Percentiles rank a stretch among this genome's conserved stretches.
phyloP scores from a whole-genome alignment of 2,888 invertebrate species.

The Nysson spinosus region DNA sequence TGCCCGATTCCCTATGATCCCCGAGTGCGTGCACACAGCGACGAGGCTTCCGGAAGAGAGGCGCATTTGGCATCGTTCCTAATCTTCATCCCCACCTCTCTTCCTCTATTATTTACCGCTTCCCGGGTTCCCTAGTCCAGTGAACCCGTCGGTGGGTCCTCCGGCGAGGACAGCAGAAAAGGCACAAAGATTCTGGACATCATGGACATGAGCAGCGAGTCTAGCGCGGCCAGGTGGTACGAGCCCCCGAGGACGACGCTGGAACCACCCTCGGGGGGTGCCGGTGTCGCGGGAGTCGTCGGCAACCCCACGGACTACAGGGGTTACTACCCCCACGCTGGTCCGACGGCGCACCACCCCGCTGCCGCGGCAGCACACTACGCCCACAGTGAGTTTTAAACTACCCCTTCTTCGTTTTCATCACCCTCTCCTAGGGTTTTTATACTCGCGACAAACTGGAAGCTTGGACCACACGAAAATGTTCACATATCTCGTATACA shows the following conservation, averaged over 20 bases:
- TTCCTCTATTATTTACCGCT: too few relatives aligned
- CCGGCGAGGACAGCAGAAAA: too few relatives aligned
- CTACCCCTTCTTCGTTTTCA: background rate
- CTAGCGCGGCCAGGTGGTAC: conserved; percentile 76
- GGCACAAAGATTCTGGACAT: conserved; percentile 66
- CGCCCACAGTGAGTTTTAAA: conserved; percentile 74
- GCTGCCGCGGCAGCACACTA: conserved; percentile 75
- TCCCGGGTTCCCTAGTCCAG: background rate
- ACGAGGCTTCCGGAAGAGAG: conserved; percentile 61
- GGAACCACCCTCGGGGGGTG: conserved; percentile 70
- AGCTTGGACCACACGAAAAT: too few relatives aligned
- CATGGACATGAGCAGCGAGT: conserved; percentile 78
- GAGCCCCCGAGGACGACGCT: conserved; percentile 74
- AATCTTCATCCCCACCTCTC: conserved; percentile 34
- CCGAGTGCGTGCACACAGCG: conserved; percentile 40
- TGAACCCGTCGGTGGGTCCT: too few relatives aligned
- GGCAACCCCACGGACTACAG: conserved; percentile 74
- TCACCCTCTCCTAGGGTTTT: background rate
- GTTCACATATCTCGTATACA: too few relatives aligned
- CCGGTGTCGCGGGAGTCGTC: conserved; percentile 67
- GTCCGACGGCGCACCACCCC: conserved; percentile 74
- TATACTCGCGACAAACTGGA: background rate
- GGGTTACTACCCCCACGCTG: conserved; percentile 75
- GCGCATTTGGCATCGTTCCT: conserved; percentile 53
- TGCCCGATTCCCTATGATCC: conserved; percentile 59